These are phyloP conservation scores for Megaptera novaeangliae DNA, from an alignment of 2,113 vertebrate genomes.

Conservation along the genomic window DNA sequence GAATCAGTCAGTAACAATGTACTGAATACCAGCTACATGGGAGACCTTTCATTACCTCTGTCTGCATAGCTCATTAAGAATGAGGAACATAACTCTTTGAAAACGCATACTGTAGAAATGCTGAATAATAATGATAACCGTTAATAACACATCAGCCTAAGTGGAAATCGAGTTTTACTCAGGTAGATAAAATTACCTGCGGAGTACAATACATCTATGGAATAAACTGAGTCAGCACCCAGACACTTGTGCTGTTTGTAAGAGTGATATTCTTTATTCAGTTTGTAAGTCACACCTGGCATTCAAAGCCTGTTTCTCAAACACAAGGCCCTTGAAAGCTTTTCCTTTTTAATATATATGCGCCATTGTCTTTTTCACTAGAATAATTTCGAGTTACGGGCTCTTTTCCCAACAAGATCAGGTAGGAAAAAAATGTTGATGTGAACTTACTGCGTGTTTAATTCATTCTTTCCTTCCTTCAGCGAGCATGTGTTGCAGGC, in stretches of 20 bases:
- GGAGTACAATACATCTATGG: not conserved
- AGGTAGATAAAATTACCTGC: constrained; percentile 7
- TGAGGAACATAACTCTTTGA: not conserved
- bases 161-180: not conserved
- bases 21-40: not conserved
- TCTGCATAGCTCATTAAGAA: constrained; percentile 1
- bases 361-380: not conserved
- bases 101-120: constrained; percentile 30
- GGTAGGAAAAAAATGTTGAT: not conserved
- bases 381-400: not conserved
- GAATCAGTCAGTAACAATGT: not conserved
- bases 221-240: not conserved
- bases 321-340: not conserved
- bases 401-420: not conserved
- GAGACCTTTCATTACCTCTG: not conserved
- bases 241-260: not conserved
- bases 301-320: constrained; percentile 29
- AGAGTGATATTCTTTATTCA: not conserved
- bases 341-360: not conserved
- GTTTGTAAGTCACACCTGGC: constrained; percentile 8
- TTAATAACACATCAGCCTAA: not conserved
- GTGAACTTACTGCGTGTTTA: not conserved
- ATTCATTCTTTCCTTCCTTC: not conserved
- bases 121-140: not conserved
- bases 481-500: not conserved